phyloP scores from a whole-genome alignment of 2,113 vertebrate genomes.

The Rhabdornis inornatus region DNA sequence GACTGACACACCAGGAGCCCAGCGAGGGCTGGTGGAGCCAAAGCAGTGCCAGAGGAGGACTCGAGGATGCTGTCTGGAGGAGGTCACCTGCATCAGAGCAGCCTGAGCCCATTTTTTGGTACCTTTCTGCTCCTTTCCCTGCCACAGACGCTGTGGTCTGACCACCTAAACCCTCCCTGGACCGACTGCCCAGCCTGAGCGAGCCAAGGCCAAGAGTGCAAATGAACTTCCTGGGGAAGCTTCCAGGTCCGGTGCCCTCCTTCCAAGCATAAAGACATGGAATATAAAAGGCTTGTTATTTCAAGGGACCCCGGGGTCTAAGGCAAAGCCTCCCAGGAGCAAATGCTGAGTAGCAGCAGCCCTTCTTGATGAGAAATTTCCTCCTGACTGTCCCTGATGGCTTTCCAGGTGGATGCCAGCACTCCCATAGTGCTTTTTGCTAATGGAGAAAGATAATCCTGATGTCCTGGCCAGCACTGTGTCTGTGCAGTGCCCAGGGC shows the following conservation, averaged over 20 bases:
- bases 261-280: not conserved
- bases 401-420: slow-evolving; percentile 16
- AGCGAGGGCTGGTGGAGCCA: not conserved
- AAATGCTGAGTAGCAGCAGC: not conserved
- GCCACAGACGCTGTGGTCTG: not conserved
- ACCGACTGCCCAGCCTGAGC: accelerated
- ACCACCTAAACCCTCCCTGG: not conserved
- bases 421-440: not conserved
- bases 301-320: not conserved
- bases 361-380: not conserved
- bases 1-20: not conserved
- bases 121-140: not conserved
- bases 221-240: not conserved
- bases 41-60: not conserved
- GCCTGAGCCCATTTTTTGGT: not conserved
- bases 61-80: not conserved
- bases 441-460: slow-evolving; percentile 1
- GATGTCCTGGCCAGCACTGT: not conserved
- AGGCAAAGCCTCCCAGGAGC: not conserved
- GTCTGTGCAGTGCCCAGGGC: not conserved
- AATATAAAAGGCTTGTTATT: not conserved
- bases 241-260: not conserved
- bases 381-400: not conserved
- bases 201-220: not conserved
- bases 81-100: accelerated